A percentile compares a stretch with the other conserved stretches of the same genome.
Conservation (phyloP, 1,140 invertebrate genomes). For the Latrodectus geometricus region DNA sequence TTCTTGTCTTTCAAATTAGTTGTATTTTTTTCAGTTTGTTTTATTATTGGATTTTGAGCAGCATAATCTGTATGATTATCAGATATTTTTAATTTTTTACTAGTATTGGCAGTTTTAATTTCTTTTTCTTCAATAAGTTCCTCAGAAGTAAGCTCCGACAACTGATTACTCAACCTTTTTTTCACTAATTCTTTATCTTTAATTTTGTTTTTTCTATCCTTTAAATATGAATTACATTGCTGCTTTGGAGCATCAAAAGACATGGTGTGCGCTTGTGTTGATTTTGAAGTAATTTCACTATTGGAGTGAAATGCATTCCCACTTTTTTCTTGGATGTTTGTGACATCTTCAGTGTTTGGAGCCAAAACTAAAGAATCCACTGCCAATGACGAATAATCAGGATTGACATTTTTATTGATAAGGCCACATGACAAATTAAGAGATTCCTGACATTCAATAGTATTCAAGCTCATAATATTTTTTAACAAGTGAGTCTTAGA, state of each 20-base stretch:
- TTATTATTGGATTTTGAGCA: not conserved
- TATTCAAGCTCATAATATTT: conserved; percentile 15
- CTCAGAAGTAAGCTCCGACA: not conserved
- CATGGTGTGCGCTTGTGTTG: not conserved
- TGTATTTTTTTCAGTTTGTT: not conserved
- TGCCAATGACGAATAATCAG: conserved; percentile 18
- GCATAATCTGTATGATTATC: not conserved
- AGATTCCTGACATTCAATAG: conserved; percentile 6
- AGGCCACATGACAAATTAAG: not conserved
- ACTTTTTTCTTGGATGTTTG: not conserved
- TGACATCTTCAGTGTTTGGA: conserved; percentile 29
- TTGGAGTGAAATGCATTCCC: not conserved
- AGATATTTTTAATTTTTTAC: not conserved
- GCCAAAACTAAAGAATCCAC: conserved; percentile 40
- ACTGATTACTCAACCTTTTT: not conserved
- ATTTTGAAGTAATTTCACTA: not conserved
- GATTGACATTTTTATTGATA: not conserved
- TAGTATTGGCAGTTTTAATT: not conserved
- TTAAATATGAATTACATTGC: not conserved
- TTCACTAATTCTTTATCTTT: not conserved
- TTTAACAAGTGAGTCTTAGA: conserved; percentile 13
- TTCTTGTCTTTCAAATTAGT: not conserved
- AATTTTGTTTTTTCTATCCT: not conserved
- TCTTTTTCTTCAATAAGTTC: not conserved
- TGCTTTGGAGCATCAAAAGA: not conserved